Evolutionary conservation across 2,113 vertebrate species (phyloP).

Genomic region (Anseranas semipalmata): DNA sequence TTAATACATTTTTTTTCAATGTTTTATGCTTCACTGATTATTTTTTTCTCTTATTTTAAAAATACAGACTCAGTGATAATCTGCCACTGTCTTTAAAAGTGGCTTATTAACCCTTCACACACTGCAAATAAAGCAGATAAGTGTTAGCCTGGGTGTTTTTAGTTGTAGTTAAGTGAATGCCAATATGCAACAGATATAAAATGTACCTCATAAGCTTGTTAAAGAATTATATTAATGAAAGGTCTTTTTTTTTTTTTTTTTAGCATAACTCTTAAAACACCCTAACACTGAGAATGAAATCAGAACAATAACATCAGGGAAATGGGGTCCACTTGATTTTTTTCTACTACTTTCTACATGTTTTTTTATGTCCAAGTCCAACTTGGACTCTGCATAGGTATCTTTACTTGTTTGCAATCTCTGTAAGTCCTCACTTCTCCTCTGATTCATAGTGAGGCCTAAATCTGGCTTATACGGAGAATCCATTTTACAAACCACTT

Average conservation of each 20-base stretch:
- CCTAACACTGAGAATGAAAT: not conserved
- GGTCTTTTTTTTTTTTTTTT: not conserved
- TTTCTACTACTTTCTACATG: not conserved
- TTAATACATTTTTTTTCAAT: conserved; percentile 32
- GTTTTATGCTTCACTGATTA: conserved; percentile 53
- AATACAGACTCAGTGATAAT: not conserved
- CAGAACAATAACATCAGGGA: not conserved
- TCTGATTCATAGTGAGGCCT: not conserved
- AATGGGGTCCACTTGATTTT: not conserved
- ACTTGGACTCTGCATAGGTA: not conserved
- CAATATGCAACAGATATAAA: not conserved
- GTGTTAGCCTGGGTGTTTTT: not conserved
- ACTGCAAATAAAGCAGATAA: not conserved
- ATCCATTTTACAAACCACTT: not conserved
- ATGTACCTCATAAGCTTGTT: not conserved
- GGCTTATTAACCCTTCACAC: not conserved
- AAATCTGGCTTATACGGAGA: not conserved
- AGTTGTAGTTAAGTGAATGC: not conserved
- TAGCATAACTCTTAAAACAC: not conserved
- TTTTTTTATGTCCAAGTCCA: not conserved
- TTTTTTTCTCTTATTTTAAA: conserved; percentile 2
- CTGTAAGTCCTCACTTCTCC: not conserved
- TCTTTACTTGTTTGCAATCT: not conserved
- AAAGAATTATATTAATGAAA: not conserved
- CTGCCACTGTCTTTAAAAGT: not conserved